phyloP scores from a whole-genome alignment of 2,888 invertebrate species.

The Archaeoteleia sp. region DNA sequence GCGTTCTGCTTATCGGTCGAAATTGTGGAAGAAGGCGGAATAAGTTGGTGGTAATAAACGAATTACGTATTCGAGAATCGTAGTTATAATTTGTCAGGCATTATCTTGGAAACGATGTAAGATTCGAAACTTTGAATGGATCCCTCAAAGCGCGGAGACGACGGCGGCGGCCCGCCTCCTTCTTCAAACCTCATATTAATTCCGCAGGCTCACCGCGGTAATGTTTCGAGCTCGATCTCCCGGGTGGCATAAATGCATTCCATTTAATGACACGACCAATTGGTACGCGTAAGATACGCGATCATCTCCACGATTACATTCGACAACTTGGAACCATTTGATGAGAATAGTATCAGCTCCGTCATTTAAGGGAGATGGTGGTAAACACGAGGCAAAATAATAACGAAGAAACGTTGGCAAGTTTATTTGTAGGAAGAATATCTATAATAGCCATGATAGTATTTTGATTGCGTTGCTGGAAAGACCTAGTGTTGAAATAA shows the following conservation, averaged over 20 bases:
- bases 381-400: too few species aligned
- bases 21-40: conserved; percentile 36
- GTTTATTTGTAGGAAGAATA: too few species aligned
- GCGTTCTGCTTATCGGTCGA: conserved; percentile 49
- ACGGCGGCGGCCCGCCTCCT: conserved; percentile 40
- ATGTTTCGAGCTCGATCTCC: conserved; percentile 65
- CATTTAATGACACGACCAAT: conserved; percentile 72
- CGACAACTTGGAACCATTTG: conserved; percentile 15
- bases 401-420: too few species aligned
- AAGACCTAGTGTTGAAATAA: too few species aligned
- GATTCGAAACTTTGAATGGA: conserved; percentile 68
- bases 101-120: conserved; percentile 66
- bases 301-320: conserved; percentile 71
- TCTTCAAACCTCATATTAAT: conserved; percentile 68
- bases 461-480: too few species aligned
- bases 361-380: too few species aligned
- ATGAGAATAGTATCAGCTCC: too few species aligned
- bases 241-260: conserved; percentile 71
- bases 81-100: conserved; percentile 69
- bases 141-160: conserved; percentile 52
- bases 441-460: too few species aligned
- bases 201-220: conserved; percentile 66
- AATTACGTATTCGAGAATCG: conserved; percentile 68
- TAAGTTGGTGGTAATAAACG: conserved; percentile 49
- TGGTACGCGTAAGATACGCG: conserved; percentile 69